These are phyloP conservation scores for Nothocercus julius DNA, from an alignment of 2,113 vertebrate species.

Conservation along the genomic window DNA sequence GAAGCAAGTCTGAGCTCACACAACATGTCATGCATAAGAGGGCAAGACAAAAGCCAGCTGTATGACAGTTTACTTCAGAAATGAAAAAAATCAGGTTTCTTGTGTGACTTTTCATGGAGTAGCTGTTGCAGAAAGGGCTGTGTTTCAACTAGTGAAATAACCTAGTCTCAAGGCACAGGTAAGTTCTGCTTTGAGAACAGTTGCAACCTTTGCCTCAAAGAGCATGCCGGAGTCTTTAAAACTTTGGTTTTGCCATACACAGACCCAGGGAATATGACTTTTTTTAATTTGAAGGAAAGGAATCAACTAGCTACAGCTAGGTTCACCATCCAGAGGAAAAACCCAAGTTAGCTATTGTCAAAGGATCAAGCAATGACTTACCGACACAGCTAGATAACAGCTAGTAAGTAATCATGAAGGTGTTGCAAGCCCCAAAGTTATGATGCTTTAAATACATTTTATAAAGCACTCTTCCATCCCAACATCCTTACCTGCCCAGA, in stretches of 20 bases:
- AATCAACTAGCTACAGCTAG: background rate
- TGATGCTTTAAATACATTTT: background rate
- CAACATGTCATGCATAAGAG: background rate
- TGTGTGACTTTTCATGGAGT: background rate
- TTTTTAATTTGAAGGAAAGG: background rate
- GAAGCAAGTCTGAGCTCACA: conserved; percentile 22
- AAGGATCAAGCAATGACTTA: background rate
- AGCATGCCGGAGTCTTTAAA: background rate
- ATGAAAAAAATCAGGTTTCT: background rate
- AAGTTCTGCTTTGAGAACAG: fast-evolving
- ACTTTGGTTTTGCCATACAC: background rate
- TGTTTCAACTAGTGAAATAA: background rate
- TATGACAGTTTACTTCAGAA: background rate
- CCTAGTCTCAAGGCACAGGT: background rate
- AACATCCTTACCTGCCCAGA: background rate
- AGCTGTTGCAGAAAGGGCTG: background rate
- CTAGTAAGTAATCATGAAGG: background rate
- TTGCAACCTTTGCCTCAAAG: too few species aligned
- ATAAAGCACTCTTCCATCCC: background rate
- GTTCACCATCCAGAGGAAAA: background rate
- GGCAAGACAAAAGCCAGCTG: background rate
- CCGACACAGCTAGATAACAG: background rate
- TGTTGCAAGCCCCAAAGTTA: background rate
- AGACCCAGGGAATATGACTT: background rate
- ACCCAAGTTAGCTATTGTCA: background rate